phyloP scores from a whole-genome alignment of 2,797 vertebrate genomes.

The Brachymystax lenok region DNA sequence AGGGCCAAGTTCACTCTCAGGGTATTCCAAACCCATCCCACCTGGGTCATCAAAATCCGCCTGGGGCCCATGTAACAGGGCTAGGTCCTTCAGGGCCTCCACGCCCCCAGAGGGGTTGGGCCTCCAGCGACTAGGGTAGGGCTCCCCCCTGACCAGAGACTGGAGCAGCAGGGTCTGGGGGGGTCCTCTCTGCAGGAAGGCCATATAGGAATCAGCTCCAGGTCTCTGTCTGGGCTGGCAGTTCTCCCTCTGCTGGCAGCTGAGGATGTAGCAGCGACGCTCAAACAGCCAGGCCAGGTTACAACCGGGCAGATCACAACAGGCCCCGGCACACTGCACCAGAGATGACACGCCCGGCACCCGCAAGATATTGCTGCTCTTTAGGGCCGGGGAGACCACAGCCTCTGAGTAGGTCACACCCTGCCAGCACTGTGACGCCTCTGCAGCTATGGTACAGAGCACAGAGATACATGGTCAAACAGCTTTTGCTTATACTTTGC shows the following conservation, averaged over 20 bases:
- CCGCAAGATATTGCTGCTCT: constrained; percentile 77
- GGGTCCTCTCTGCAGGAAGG: constrained; percentile 79
- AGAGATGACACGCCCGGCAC: constrained; percentile 77
- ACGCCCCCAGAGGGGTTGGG: constrained; percentile 49
- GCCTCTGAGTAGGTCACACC: constrained; percentile 78
- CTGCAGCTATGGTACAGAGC: constrained; percentile 70
- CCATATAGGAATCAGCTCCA: constrained; percentile 77
- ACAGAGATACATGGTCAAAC: neutral
- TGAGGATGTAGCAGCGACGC: constrained; percentile 85
- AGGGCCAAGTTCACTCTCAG: constrained; percentile 70
- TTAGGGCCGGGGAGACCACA: constrained; percentile 80
- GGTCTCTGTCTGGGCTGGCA: constrained; percentile 81
- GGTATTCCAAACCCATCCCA: constrained; percentile 67
- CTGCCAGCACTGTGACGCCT: constrained; percentile 82
- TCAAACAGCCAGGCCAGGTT: constrained; percentile 89
- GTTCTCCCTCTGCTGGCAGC: constrained; percentile 78
- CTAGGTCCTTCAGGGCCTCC: constrained; percentile 70
- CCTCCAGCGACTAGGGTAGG: constrained; percentile 62
- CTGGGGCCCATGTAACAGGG: constrained; percentile 69
- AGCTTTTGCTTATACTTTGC: too few relatives aligned
- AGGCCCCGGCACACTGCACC: constrained; percentile 77
- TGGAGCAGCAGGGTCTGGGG: constrained; percentile 72
- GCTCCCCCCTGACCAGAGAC: constrained; percentile 72
- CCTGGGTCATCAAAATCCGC: constrained; percentile 62
- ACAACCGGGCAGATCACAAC: constrained; percentile 82